Percentiles rank a stretch among this genome's conserved stretches.
Evolutionary conservation across 92 coral and sea anemone species (phyloP).

Genomic region (Actinernus sp.): DNA sequence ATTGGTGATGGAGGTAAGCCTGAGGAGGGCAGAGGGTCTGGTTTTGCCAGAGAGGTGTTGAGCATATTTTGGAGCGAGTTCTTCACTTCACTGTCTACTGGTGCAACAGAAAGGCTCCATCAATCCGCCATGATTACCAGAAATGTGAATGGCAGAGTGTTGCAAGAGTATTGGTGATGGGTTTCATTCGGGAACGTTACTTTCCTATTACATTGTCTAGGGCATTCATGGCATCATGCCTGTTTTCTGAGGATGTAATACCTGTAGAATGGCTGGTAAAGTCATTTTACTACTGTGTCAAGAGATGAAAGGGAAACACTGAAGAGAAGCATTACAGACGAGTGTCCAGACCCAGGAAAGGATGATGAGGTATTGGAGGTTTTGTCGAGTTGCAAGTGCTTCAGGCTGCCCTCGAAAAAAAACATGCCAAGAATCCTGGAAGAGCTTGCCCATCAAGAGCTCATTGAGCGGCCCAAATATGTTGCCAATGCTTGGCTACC

Average conservation of each 20-base stretch:
- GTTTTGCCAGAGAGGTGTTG: slow-evolving; percentile 36
- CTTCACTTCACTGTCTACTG: slow-evolving; percentile 32
- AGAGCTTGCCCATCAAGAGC: slow-evolving; percentile 56
- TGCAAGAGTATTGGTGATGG: slow-evolving; percentile 33
- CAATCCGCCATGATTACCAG: slow-evolving; percentile 45
- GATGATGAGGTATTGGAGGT: slow-evolving; percentile 52
- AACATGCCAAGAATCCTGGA: slow-evolving; percentile 23
- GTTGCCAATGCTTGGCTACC: slow-evolving; percentile 54
- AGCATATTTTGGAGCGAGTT: slow-evolving; percentile 53
- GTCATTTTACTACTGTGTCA: slow-evolving; percentile 32
- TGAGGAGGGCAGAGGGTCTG: slow-evolving; percentile 50
- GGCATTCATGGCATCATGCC: slow-evolving; percentile 42
- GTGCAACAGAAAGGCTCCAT: slow-evolving; percentile 49
- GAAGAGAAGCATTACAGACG: slow-evolving; percentile 25
- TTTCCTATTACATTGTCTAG: slow-evolving; percentile 33
- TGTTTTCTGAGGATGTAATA: slow-evolving; percentile 29
- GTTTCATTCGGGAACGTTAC: slow-evolving; percentile 23
- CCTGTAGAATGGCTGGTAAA: slow-evolving; percentile 12
- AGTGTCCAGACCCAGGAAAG: slow-evolving; percentile 17
- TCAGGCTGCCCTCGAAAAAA: slow-evolving; percentile 34
- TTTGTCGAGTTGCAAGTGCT: slow-evolving; percentile 37
- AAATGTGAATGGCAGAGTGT: slow-evolving; percentile 50
- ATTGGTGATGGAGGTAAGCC: slow-evolving; percentile 34
- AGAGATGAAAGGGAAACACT: slow-evolving; percentile 42
- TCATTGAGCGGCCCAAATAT: slow-evolving; percentile 51